Evolutionary conservation across 2,113 vertebrate genomes (phyloP).

Genomic region (Cacatua alba): DNA sequence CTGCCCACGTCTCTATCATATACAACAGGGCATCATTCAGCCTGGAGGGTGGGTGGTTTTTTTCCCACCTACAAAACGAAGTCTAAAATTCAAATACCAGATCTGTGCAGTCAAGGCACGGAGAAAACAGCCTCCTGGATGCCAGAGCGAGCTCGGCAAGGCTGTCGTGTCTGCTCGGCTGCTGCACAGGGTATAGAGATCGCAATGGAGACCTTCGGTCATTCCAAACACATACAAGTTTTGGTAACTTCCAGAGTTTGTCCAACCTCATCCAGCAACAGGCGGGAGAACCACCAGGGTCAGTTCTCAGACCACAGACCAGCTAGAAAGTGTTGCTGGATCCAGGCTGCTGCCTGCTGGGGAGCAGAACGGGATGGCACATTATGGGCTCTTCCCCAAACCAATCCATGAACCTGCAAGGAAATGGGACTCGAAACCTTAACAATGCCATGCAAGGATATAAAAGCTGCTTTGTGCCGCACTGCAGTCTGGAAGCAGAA

Average conservation of each 20-base stretch:
- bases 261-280: not conserved
- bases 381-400: not conserved
- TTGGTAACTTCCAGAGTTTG: not conserved
- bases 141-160: not conserved
- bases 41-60: not conserved
- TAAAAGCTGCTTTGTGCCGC: not conserved
- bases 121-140: not conserved
- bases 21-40: not conserved
- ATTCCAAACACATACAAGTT: not conserved
- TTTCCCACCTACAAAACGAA: not conserved
- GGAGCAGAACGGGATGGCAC: not conserved
- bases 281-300: not conserved
- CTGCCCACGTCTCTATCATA: not conserved
- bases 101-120: not conserved
- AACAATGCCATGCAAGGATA: fast-evolving
- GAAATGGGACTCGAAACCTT: not conserved
- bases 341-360: not conserved
- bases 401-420: not conserved
- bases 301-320: not conserved
- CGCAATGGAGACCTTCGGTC: not conserved
- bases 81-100: not conserved
- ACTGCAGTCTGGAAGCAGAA: not conserved
- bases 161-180: not conserved
- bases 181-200: not conserved
- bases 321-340: not conserved